Base-by-base conservation (phyloP, 2,113 vertebrate species). In the Labeo rohita region DNA sequence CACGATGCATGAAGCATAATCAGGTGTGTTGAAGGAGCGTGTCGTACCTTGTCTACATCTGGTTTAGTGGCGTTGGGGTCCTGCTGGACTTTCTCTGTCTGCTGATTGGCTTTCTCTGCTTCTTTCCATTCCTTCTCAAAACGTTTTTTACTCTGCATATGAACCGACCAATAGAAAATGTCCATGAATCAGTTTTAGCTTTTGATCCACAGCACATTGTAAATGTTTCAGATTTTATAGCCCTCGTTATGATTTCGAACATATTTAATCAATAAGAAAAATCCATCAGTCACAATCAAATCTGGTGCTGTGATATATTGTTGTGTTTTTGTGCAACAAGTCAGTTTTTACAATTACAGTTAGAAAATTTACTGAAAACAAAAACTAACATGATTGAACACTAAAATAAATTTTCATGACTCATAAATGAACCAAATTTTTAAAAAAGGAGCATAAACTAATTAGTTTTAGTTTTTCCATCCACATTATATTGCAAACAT, bases 81-180 rank as follows among this genome's bases (percentile, higher is more conserved):
- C n/a, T 89, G 93, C 83, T 97, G 96, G 0, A 88, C 90, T 73
- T 92, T 94, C 70, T 97, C 96, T 0, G 95, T 95, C 0, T 95
- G 96, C 80, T 95, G 95, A 54, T 93, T 91, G 0, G 96, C 95
- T 88, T 96, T 97, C 77, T 97, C 96, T 0, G 95, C 96, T 59
- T 97, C 96, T 1, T 91, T 93, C 93, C 96, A 97, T 89, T 97
- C 96, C 47, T 96, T 95, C 45, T 97, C 96, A 84, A 95, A 97
- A 5, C 96, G 96, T 28, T 95, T 95, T 89, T 97, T 97, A 68
- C 93, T 96, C 96, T 97, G 83, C 4, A 28, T 5, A 59, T 21
- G 74, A 61, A 34, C 28, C 12, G 63, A 63, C 18, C 15, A 84
- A 39, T 39, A 39, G 39, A 39, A 39, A 39, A 39, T 39, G 39